A percentile compares a stretch with the other conserved stretches of the same genome.
Evolutionary conservation across 92 coral and sea anemone species (phyloP).

Genomic region (Heteractis magnifica): DNA sequence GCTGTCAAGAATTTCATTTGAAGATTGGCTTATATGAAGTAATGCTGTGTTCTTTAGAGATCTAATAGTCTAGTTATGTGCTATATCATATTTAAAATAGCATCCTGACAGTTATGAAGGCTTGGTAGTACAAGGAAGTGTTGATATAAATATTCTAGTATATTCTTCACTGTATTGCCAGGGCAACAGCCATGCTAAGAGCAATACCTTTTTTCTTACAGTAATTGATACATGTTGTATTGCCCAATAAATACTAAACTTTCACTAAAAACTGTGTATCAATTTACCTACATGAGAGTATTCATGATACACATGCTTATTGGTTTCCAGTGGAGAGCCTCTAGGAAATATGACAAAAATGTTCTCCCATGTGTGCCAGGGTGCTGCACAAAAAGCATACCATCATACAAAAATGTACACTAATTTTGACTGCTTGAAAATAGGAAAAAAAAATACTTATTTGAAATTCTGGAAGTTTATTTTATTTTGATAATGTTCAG

Average conservation of each 20-base stretch:
- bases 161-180: not conserved
- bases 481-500: too few relatives aligned
- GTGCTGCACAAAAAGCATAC: not conserved
- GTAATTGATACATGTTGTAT: too few relatives aligned
- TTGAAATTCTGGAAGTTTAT: not conserved
- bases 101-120: too few relatives aligned
- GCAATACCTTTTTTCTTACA: not conserved
- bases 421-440: not conserved
- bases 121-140: too few relatives aligned
- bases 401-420: not conserved
- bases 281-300: too few relatives aligned
- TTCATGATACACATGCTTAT: too few relatives aligned
- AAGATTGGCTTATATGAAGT: too few relatives aligned
- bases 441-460: not conserved
- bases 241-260: not conserved
- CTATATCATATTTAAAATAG: too few relatives aligned
- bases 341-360: not conserved
- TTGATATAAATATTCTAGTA: not conserved
- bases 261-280: not conserved
- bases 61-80: too few relatives aligned
- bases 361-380: not conserved
- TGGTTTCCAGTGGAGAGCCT: not conserved
- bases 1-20: not conserved
- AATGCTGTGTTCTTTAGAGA: too few relatives aligned
- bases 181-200: not conserved